Evolutionary conservation across 2,888 invertebrate genomes (phyloP), one percentile per base, ranked within the genome.

Genomic region (Drosophila nr. perissopoda): DNA sequence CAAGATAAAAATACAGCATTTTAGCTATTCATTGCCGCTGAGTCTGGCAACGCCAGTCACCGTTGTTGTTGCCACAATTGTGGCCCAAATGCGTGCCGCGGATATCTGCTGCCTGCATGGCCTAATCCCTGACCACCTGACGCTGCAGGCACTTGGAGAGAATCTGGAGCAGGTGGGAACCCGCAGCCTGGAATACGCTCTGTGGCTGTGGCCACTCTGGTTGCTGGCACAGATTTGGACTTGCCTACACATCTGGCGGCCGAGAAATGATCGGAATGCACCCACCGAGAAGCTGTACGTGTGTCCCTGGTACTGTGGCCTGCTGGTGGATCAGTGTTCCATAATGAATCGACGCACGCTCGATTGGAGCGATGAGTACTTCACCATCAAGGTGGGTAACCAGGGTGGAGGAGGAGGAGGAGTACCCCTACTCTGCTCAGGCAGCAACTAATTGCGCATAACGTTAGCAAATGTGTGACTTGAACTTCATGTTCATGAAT

Each of bases 181-280:
- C 54, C 95, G 95, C 90, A 91, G 96, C 11, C 92, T 94, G 0
- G 93, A 94, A 21, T 95, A 96, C 91, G 95, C 95, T 90, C 94
- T 95, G 0, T 97, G 97, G 96, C 92, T 97, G 18, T 97, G 97
- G 97, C 86, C 97, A 4, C 82, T 96, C 8, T 97, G 97, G 96
- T 94, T 97, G 86, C 90, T 96, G 3, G 97, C 98, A 0, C 98
- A 98, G 92, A 94, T 96, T 0, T 98, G 98, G 97, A 95, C 98
- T 40, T 96, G 97, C 1, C 92, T 96, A 61, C 98, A 98, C 91
- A 90, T 97, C 61, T 99, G 98, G 98, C 94, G 94, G 62, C 97
- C 97, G 2, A 95, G 95, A 67, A 96, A 96, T 84, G 97, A 97
- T 91, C 95, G 97, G 81, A 95, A 98, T 78, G 97, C 98, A 0